Percentiles rank a stretch among this genome's conserved stretches.
Conservation (phyloP, 2,888 invertebrate species). For the Campoplex nolae region DNA sequence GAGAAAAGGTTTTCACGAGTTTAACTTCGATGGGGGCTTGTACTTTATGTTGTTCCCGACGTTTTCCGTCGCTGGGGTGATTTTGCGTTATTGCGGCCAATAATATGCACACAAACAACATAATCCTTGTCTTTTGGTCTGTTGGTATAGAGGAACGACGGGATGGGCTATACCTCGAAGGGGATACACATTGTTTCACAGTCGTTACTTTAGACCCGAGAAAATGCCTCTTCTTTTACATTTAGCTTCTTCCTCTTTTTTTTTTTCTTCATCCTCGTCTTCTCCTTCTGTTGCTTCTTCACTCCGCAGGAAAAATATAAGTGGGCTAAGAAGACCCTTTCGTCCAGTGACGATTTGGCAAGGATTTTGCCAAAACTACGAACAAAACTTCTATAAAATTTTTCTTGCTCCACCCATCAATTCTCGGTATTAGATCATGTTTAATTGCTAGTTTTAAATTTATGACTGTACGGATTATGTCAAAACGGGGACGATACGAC, state of each 20-base stretch:
- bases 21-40: slow-evolving; percentile 49
- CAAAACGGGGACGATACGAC: slow-evolving; percentile 51
- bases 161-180: neutral
- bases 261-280: neutral
- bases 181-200: slow-evolving; percentile 43
- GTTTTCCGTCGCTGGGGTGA: slow-evolving; percentile 28
- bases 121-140: slow-evolving; percentile 41
- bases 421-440: slow-evolving; percentile 70
- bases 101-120: slow-evolving; percentile 51
- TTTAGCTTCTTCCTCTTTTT: slow-evolving; percentile 15
- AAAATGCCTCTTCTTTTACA: slow-evolving; percentile 22
- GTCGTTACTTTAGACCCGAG: neutral
- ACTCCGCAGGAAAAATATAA: neutral
- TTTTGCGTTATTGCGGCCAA: slow-evolving; percentile 67
- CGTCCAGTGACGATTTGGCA: slow-evolving; percentile 47
- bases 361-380: slow-evolving; percentile 29
- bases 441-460: slow-evolving; percentile 62
- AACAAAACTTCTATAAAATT: slow-evolving; percentile 63
- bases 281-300: neutral
- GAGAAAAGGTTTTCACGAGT: slow-evolving; percentile 12
- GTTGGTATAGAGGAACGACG: neutral
- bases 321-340: slow-evolving; percentile 66
- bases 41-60: slow-evolving; percentile 34
- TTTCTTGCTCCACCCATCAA: slow-evolving; percentile 51
- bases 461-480: slow-evolving; percentile 63